Evolutionary conservation across 2,797 vertebrate genomes (phyloP), one percentile per base, ranked within the genome.

Genomic region (Linurgus olivaceus): DNA sequence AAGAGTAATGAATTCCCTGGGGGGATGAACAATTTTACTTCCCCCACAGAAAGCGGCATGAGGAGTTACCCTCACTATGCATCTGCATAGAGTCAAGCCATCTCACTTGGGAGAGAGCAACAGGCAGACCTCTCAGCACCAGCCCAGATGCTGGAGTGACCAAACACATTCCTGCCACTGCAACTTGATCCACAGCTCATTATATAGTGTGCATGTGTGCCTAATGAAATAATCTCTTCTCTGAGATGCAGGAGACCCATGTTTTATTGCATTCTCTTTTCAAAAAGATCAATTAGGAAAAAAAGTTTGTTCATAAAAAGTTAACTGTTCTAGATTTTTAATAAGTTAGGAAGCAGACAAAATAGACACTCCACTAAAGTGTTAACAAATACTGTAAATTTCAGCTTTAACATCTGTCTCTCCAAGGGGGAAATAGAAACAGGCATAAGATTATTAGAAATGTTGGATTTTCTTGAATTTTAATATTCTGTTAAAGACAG

Each of bases 121-220:
- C 7, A 71, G 58, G 10, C 5, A 74, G 26, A 48, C 5, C 71
- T 62, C 26, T 45, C 18, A 54, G 38, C 37, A 50, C 9, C 37
- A 57, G 23, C 20, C 26, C 12, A 55, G 16, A 33, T 44, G 19
- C 0, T 48, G 37, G 38, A 29, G 13, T 42, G 45, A 17, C 26
- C 31, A 71, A 48, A 48, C 20, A 15, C 13, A 17, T 51, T 83
- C 48, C 58, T 86, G 20, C 26, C 44, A 7, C 45, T 33, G 54
- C 63, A 83, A 24, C 16, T 9, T 65, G 37, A 55, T 55, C 45
- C 31, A 21, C 15, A 31, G 37, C 23, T 48, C 6, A 4, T 61
- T 63, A 26, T 35, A 29, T 8, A 33, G 5, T 12, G 9, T 23
- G 29, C 0, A 0, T 1, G 1, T 44, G 40, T 68, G 23, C 28